A percentile compares a stretch with the other conserved stretches of the same genome.
These are phyloP conservation scores for Crossoptilon crossoptilon DNA, from an alignment of 2,797 vertebrate genomes.

Conservation along the genomic window DNA sequence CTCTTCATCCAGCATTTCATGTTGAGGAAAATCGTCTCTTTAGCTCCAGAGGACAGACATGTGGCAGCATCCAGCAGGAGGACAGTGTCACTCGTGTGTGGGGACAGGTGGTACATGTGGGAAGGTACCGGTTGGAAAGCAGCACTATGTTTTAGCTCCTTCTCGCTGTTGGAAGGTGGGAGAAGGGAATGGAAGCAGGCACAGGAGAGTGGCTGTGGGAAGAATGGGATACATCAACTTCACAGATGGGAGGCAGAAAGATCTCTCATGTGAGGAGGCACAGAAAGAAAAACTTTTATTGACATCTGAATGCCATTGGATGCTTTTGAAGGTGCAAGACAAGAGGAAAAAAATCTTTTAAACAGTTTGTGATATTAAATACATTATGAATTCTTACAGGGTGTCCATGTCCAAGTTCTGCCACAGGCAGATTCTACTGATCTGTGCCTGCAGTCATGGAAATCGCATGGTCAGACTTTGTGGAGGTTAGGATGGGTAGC, in stretches of 20 bases:
- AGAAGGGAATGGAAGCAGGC: neutral
- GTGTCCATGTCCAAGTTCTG: neutral
- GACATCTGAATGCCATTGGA: neutral
- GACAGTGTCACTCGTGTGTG: conserved; percentile 5
- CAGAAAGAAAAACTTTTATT: neutral
- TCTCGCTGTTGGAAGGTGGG: neutral
- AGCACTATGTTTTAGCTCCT: conserved; percentile 10
- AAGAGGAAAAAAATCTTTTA: neutral
- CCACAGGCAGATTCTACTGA: neutral
- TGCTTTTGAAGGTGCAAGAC: neutral
- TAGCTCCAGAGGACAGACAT: conserved; percentile 54
- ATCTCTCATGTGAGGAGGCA: neutral
- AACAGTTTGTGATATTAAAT: neutral
- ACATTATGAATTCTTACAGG: neutral
- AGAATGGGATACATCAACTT: neutral
- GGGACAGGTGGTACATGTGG: conserved; percentile 3
- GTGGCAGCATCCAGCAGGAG: conserved; percentile 49
- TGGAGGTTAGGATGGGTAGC: neutral
- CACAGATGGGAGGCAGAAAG: neutral
- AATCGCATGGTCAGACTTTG: neutral
- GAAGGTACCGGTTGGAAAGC: conserved; percentile 6
- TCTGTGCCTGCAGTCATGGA: neutral
- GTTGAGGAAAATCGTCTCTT: conserved; percentile 60
- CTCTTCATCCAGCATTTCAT: conserved; percentile 63
- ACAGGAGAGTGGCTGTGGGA: neutral